phyloP scores from a whole-genome alignment of 2,113 vertebrate species.

The Macrotus californicus region DNA sequence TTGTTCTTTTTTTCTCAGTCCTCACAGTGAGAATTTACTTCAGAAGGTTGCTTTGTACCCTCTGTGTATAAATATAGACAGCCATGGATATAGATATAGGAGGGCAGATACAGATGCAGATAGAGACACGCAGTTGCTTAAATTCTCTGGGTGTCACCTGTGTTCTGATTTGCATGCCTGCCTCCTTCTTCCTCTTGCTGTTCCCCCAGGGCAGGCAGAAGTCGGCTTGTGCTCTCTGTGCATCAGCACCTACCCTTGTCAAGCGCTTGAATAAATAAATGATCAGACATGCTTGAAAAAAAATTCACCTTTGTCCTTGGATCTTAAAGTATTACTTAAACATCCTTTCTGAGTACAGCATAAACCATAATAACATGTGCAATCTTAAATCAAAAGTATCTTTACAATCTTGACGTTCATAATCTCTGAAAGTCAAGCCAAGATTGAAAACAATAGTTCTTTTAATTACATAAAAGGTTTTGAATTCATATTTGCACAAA shows the following conservation, averaged over 20 bases:
- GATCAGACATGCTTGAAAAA: not conserved
- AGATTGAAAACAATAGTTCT: not conserved
- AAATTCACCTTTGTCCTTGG: constrained; percentile 51
- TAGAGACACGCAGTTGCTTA: fast-evolving
- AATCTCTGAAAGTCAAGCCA: not conserved
- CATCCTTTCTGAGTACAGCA: not conserved
- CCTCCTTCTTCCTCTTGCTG: not conserved
- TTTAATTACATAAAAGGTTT: constrained; percentile 31
- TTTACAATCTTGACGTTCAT: not conserved
- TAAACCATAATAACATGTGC: not conserved
- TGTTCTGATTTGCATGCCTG: not conserved
- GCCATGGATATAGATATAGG: not conserved
- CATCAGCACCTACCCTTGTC: constrained; percentile 14
- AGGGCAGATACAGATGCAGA: fast-evolving
- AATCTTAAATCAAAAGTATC: not conserved
- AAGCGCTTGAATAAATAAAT: constrained; percentile 47
- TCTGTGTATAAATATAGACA: not conserved
- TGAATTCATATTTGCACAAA: not conserved
- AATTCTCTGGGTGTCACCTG: fast-evolving
- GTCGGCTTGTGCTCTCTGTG: not conserved
- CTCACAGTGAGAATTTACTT: not conserved
- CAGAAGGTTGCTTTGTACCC: not conserved
- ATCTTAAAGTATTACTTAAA: constrained; percentile 34
- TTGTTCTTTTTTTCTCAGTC: not conserved
- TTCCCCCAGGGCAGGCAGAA: constrained; percentile 5